Percentiles rank a stretch among this genome's conserved stretches.
phyloP scores from a whole-genome alignment of 2,113 vertebrate species.

The Pseudorectes ferrugineus region DNA sequence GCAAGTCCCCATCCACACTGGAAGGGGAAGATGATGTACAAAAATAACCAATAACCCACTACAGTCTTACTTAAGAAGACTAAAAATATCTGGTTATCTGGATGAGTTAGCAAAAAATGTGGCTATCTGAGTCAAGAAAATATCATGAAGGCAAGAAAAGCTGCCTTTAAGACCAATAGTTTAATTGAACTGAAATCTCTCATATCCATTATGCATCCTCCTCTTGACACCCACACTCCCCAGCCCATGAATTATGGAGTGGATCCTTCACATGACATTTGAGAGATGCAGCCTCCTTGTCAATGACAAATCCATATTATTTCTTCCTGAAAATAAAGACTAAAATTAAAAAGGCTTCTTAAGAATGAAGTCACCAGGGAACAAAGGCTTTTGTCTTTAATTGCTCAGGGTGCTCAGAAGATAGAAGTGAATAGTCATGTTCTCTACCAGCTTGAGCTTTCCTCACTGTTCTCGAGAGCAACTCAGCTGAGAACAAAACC shows the following conservation, averaged over 20 bases:
- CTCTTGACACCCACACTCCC: conserved; percentile 1
- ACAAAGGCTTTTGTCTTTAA: conserved; percentile 38
- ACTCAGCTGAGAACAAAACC: not conserved
- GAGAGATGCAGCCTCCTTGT: conserved; percentile 4
- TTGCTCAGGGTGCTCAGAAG: not conserved
- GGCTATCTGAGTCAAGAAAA: not conserved
- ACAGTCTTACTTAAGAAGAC: not conserved
- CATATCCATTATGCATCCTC: not conserved
- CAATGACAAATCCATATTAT: conserved; percentile 22
- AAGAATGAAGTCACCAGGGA: conserved; percentile 29
- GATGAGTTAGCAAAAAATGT: not conserved
- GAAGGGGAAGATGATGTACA: not conserved
- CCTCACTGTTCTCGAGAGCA: not conserved
- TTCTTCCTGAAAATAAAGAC: conserved; percentile 5
- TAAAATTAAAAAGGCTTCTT: conserved; percentile 43
- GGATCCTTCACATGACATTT: conserved; percentile 16
- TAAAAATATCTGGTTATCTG: not conserved
- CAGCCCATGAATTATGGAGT: conserved; percentile 47
- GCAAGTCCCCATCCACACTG: not conserved
- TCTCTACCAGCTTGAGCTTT: not conserved
- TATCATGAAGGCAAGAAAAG: not conserved
- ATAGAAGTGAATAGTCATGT: not conserved
- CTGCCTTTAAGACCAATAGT: not conserved
- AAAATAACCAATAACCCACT: not conserved
- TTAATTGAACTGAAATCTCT: not conserved